A percentile compares a stretch with the other conserved stretches of the same genome.
Evolutionary conservation across 2,797 vertebrate genomes (phyloP).

Genomic region (Melanotaenia parkinsoni): DNA sequence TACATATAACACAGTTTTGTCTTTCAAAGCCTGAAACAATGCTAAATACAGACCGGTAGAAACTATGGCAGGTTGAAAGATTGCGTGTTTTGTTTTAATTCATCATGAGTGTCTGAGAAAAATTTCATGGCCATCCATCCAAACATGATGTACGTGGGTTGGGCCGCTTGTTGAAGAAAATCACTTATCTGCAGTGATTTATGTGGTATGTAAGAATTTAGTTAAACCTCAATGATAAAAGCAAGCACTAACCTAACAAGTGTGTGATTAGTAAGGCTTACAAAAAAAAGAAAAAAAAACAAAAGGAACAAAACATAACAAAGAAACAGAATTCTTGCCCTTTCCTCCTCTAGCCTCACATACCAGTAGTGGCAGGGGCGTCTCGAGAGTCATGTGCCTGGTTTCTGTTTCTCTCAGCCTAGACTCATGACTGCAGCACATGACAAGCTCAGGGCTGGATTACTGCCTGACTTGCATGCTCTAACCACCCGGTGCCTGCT

Average conservation of each 20-base stretch:
- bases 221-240: background rate
- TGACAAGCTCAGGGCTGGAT: slow-evolving; percentile 78
- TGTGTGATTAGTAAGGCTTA: slow-evolving; percentile 1
- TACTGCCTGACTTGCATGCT: slow-evolving; percentile 61
- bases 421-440: slow-evolving; percentile 84
- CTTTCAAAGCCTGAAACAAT: no score
- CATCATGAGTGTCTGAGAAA: background rate
- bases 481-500: slow-evolving; percentile 59
- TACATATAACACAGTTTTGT: no score
- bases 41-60: no score
- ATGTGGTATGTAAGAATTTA: background rate
- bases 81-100: background rate
- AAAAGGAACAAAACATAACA: background rate
- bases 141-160: background rate
- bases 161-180: background rate
- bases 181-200: background rate
- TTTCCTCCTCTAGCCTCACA: slow-evolving; percentile 34
- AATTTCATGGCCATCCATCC: background rate
- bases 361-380: slow-evolving; percentile 41
- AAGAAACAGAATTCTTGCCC: background rate
- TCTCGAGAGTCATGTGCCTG: slow-evolving; percentile 77
- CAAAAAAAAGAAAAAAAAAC: background rate
- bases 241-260: background rate
- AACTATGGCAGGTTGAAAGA: background rate
- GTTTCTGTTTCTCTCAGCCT: slow-evolving; percentile 64